Evolutionary conservation across 2,797 vertebrate species (phyloP).

Genomic region (Danionella dracula): DNA sequence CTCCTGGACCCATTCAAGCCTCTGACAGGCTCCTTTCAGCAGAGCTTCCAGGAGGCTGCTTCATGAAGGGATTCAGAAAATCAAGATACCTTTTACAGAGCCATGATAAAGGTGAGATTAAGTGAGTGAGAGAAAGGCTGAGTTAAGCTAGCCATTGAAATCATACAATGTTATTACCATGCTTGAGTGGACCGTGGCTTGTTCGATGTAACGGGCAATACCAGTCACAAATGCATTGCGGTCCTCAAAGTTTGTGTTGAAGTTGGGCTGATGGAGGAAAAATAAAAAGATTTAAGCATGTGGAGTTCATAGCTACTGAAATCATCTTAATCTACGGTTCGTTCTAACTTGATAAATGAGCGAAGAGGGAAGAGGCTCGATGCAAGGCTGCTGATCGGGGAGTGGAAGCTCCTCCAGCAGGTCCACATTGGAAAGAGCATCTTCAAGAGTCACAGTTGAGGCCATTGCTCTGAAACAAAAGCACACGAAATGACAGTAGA

Average conservation of each 20-base stretch:
- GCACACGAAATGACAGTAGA: too few relatives aligned
- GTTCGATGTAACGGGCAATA: conserved; percentile 96
- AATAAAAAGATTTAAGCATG: not conserved
- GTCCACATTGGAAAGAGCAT: conserved; percentile 98
- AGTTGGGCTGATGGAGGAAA: conserved; percentile 80
- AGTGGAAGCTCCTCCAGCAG: conserved; percentile 96
- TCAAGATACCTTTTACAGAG: not conserved
- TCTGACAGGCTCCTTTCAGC: conserved; percentile 14
- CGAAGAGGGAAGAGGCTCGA: conserved; percentile 93
- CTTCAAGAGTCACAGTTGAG: conserved; percentile 91
- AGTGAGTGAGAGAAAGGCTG: not conserved
- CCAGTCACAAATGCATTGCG: conserved; percentile 97
- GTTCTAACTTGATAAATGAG: conserved; percentile 91
- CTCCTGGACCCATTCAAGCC: conserved; percentile 21
- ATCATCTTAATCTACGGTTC: not conserved
- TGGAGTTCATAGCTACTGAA: not conserved
- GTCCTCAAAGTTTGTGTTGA: conserved; percentile 99
- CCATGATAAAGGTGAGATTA: not conserved
- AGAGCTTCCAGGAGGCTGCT: not conserved
- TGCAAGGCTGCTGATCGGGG: conserved; percentile 98
- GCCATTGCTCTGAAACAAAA: conserved; percentile 72
- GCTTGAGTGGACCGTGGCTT: conserved; percentile 94
- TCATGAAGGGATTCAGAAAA: not conserved
- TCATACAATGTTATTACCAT: conserved; percentile 74
- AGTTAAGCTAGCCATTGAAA: not conserved